Base-by-base conservation (phyloP, 2,113 vertebrate genomes). In the Pampusana beccarii region DNA sequence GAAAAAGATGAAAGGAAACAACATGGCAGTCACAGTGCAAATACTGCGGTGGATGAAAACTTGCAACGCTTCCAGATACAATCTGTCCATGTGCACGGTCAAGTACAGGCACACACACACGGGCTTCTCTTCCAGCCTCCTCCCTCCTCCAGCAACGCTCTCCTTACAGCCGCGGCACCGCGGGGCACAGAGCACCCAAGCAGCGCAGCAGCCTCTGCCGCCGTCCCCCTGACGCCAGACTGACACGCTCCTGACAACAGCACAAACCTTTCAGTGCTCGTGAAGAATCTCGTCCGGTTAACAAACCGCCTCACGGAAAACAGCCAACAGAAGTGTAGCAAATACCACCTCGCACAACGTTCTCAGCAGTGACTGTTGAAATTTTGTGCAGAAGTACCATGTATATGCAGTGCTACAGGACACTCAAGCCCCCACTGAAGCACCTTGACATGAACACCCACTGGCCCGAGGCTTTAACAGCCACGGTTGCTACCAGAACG, bases 91-190 rank as follows among this genome's bases (percentile, higher is more conserved):
- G 25, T 0, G 21, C 44, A 25, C 0, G 1, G 25, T 7, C 23
- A 19, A 34, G 7, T 1, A 10, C 40, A 11, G n/a, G n/a, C 2
- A 0, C 0, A 0, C 5, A 20, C 44, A 46, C 3, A 10, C 5
- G 3, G 4, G 65, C 50, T 73, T 36, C 90, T 60, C 34, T 10
- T 42, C 10, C 21, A n/a, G 77, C 31, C 46, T 51, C 11, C 40
- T n/a, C 53, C 31, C 40, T 20, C 5, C 5, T 15, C 61, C 57
- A 65, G 80, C 62, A 74, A 42, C 1, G 1, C 81, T 53, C 2
- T 10, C 56, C 70, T 40, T 1, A 29, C 73, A 34, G 62, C 25
- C 1, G 38, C 72, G 54, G 73, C 61, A 20, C 33, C 5, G n/a
- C 12, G 0, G 0, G 0, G 8, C 17, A 16, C 23, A 9, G 26